A percentile compares a stretch with the other conserved stretches of the same genome.
Conservation (phyloP, 2,888 invertebrate genomes). For the Lithophane semibrunnea region DNA sequence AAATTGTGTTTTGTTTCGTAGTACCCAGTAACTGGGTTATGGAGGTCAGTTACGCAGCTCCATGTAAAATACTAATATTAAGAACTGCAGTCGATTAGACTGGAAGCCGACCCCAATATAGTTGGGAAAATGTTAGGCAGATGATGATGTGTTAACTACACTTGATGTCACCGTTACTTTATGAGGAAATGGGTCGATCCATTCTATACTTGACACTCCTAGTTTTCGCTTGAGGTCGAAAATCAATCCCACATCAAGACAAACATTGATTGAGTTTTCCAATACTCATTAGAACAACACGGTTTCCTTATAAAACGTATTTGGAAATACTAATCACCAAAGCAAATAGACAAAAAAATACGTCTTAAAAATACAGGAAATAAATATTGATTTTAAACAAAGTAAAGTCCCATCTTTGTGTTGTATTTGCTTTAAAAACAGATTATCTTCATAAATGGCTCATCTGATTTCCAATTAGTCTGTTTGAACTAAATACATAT, state of each 20-base stretch:
- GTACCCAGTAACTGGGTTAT: background rate
- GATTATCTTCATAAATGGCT: conserved; percentile 25
- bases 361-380: background rate
- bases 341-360: background rate
- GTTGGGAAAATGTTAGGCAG: too few species aligned
- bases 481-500: conserved; percentile 33
- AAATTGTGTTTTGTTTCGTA: background rate
- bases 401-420: conserved; percentile 4
- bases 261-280: background rate
- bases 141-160: too few species aligned
- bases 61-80: background rate
- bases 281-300: background rate
- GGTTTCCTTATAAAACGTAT: background rate
- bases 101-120: too few species aligned
- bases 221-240: background rate
- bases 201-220: background rate
- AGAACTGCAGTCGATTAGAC: background rate
- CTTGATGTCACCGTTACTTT: background rate
- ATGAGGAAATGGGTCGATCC: background rate
- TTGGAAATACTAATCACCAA: background rate
- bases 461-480: conserved; percentile 27
- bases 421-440: conserved; percentile 38
- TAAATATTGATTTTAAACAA: conserved; percentile 28
- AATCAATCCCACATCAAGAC: background rate
- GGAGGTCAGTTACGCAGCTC: background rate